A percentile compares a stretch with the other conserved stretches of the same genome.
Evolutionary conservation across 2,113 vertebrate genomes (phyloP).

Genomic region (Thamnophis sirtalis): DNA sequence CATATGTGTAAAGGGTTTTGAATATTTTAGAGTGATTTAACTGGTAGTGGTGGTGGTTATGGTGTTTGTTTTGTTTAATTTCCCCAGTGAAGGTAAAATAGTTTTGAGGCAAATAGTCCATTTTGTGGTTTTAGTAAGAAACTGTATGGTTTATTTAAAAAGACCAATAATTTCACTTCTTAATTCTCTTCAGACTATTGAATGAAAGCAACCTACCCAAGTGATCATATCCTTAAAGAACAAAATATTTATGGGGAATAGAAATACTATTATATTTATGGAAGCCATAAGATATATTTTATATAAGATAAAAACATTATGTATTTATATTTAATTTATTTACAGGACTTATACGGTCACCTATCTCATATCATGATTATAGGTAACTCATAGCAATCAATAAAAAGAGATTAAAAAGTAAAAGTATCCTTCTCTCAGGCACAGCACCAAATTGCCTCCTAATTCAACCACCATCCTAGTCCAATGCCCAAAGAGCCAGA

Average conservation of each 20-base stretch:
- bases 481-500: background rate
- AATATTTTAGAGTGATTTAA: background rate
- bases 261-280: background rate
- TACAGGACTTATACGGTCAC: background rate
- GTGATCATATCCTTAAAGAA: rapidly evolving
- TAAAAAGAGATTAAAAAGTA: background rate
- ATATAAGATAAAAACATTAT: background rate
- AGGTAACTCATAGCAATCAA: background rate
- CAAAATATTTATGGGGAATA: background rate
- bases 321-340: background rate
- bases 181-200: background rate
- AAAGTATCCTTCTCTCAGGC: background rate
- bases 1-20: background rate
- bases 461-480: background rate
- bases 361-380: background rate
- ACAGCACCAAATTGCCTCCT: background rate
- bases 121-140: background rate
- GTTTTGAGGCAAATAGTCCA: background rate
- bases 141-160: background rate
- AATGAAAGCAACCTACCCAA: background rate
- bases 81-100: background rate
- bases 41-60: background rate
- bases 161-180: background rate
- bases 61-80: background rate
- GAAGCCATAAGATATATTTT: background rate